Conservation (phyloP, 30 jellyfish, hydroid and myxozoan genomes). For the Pseudorhiza aurosa region DNA sequence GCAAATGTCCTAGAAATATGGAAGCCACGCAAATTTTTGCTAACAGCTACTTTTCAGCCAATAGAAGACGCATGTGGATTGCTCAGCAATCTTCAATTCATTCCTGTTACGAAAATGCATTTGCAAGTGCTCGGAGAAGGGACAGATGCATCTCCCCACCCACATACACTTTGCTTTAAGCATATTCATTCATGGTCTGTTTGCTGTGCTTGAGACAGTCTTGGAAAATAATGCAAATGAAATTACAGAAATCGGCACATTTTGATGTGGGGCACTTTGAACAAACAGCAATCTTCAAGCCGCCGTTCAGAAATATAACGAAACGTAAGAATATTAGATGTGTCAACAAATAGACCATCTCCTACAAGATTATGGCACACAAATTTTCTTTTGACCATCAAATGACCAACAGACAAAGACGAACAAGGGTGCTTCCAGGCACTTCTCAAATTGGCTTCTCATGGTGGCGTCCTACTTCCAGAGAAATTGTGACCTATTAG, state of each 20-base stretch:
- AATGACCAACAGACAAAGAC: background rate
- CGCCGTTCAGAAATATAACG: background rate
- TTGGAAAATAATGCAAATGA: background rate
- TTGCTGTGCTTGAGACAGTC: background rate
- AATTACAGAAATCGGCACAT: slow-evolving; percentile 2
- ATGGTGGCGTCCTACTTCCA: background rate
- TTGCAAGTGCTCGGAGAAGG: no score
- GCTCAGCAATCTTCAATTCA: no score
- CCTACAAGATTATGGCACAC: background rate
- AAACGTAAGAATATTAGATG: background rate
- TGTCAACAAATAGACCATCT: background rate
- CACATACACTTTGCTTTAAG: no score
- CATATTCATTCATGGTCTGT: background rate
- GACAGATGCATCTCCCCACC: no score
- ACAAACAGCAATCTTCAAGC: background rate
- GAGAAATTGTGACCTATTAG: no score
- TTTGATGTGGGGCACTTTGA: slow-evolving; percentile 23
- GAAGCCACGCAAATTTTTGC: no score
- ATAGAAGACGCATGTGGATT: no score
- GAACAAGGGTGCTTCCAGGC: slow-evolving; percentile 7
- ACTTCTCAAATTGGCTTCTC: background rate
- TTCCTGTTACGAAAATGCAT: no score
- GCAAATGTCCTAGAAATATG: no score
- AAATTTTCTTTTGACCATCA: background rate
- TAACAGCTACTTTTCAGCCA: no score